Percentiles rank a stretch among this genome's conserved stretches.
Conservation (phyloP, 2,113 vertebrate species). For the Mustela lutreola region DNA sequence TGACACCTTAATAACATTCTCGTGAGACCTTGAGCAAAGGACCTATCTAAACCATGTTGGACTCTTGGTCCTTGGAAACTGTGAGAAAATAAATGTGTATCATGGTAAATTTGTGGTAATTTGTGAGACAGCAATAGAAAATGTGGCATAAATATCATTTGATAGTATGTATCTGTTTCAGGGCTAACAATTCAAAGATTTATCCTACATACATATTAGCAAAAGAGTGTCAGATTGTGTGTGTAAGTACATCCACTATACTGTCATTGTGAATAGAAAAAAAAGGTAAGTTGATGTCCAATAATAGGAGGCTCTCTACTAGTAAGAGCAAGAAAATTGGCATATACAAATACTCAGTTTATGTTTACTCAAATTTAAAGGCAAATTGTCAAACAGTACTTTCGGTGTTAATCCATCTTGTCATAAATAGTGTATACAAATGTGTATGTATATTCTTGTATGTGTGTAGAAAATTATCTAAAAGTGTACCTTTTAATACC, state of each 20-base stretch:
- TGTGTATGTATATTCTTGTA: background rate
- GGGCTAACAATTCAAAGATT: background rate
- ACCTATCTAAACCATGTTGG: background rate
- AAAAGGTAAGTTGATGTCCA: background rate
- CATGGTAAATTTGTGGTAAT: background rate
- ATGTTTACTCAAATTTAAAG: background rate
- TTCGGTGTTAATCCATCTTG: background rate
- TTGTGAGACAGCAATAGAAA: background rate
- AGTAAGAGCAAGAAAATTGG: background rate
- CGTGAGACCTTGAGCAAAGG: background rate
- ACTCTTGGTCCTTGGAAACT: background rate
- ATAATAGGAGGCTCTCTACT: background rate
- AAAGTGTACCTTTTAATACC: slow-evolving; percentile 7
- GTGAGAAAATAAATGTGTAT: background rate
- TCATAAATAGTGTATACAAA: background rate
- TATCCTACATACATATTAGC: background rate
- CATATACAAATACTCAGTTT: background rate
- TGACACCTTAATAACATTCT: background rate
- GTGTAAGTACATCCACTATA: background rate
- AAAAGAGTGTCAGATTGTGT: background rate
- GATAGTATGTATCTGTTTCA: background rate
- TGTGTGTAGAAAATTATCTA: background rate
- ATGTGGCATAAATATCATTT: background rate
- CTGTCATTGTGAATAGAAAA: background rate
- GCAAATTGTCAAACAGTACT: slow-evolving; percentile 28